Conservation (phyloP, 2,113 vertebrate species). For the Puntigrus tetrazona region DNA sequence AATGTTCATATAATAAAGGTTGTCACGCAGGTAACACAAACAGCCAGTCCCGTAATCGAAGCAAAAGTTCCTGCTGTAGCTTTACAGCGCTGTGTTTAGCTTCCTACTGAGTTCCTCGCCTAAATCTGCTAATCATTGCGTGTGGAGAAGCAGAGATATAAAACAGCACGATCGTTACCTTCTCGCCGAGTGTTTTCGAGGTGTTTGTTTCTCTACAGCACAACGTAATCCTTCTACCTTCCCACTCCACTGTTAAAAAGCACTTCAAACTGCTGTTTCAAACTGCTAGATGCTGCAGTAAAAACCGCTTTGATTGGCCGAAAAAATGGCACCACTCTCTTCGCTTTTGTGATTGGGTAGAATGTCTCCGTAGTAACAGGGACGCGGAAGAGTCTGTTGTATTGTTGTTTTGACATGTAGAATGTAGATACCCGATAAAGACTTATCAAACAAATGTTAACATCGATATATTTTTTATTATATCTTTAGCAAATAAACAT, state of each 20-base stretch:
- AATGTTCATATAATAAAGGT: neutral
- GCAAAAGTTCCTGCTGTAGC: neutral
- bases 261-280: conserved; percentile 71
- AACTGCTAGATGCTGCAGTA: conserved; percentile 63
- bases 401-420: neutral
- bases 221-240: neutral
- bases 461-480: too few species aligned
- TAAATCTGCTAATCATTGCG: neutral
- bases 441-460: neutral
- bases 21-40: neutral
- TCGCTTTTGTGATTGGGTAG: conserved; percentile 62
- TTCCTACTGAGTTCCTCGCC: neutral
- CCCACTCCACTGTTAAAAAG: neutral
- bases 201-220: neutral
- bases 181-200: neutral
- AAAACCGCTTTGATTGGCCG: conserved; percentile 63
- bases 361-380: conserved; percentile 63
- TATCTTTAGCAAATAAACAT: too few species aligned
- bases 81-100: neutral
- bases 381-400: conserved; percentile 52
- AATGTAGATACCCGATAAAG: neutral
- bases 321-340: neutral
- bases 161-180: neutral
- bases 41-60: neutral
- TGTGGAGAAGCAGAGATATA: neutral